Base-by-base conservation (phyloP, 2,888 invertebrate species). In the Escarpia spicata region DNA sequence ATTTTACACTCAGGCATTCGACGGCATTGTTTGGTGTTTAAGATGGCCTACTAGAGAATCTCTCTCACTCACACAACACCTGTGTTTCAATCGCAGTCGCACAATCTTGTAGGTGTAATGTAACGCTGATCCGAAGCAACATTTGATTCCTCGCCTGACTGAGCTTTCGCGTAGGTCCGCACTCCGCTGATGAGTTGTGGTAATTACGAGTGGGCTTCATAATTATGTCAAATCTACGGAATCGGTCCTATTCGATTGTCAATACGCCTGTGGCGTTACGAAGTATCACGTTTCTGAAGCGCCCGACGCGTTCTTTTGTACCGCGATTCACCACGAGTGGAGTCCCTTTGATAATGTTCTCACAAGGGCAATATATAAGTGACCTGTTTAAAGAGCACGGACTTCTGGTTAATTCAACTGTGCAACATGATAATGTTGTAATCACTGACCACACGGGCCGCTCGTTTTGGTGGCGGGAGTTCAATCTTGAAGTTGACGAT, bases 351-450 rank as follows among this genome's bases (percentile, higher is more conserved):
- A 75, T 75, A 75, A 26, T 26, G 75, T n/a, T 15, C 75, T 75
- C 26, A 75, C 75, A 26, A 26, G 75, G n/a, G 75, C n/a, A 75
- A 75, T 15, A 26, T 75, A 26, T 75, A 75, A 26, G 26, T 75
- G 75, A 75, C 75, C 75, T 75, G 75, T 75, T 75, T 75, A 75
- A 26, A 26, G 75, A 6, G 19, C n/a, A 75, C 75, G n/a, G 26
- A 26, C 75, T 19, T 75, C 75, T 26, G 19, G 19, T 75, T n/a
- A 26, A 6, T 75, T 6, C 26, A 75, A 26, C 19, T 26, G 6
- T 75, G 75, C 75, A 75, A n/a, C 75, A 75, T 75, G 75, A 75
- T 75, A 75, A 75, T 75, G 26, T 75, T 75, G n/a, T 75, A 52
- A 12, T 52, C 52, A 52, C 0, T 52, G 52, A 37, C 37, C 1